Percentiles rank a stretch among this genome's conserved stretches.
Evolutionary conservation across 2,113 vertebrate species (phyloP).

Genomic region (Morone chrysops): DNA sequence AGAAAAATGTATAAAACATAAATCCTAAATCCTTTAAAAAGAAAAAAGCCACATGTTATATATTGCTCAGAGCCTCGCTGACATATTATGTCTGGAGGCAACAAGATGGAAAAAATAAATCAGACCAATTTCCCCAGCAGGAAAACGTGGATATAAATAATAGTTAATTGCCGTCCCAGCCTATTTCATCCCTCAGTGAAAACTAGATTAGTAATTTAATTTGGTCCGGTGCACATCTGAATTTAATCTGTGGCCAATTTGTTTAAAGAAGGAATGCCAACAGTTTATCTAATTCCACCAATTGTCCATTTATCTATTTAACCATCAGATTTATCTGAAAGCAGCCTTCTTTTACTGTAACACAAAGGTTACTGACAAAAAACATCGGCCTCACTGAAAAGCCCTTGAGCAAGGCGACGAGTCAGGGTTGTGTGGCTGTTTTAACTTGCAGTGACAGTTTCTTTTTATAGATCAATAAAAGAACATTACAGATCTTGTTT

Average conservation of each 20-base stretch:
- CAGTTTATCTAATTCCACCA: neutral
- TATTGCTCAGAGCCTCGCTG: slow-evolving; percentile 13
- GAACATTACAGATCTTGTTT: neutral
- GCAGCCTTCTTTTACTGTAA: neutral
- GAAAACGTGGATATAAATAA: slow-evolving; percentile 37
- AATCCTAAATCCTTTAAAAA: neutral
- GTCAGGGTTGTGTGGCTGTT: neutral
- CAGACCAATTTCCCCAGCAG: slow-evolving; percentile 31
- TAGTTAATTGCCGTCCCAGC: neutral
- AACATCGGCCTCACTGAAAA: neutral
- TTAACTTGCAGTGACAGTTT: neutral
- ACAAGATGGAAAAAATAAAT: slow-evolving; percentile 20
- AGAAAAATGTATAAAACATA: neutral
- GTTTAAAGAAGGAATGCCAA: neutral
- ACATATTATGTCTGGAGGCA: slow-evolving; percentile 26
- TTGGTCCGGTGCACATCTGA: neutral
- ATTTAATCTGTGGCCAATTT: slow-evolving; percentile 32
- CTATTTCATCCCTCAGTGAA: slow-evolving; percentile 27
- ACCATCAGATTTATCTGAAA: neutral
- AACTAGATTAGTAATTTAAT: slow-evolving; percentile 14
- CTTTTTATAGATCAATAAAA: neutral
- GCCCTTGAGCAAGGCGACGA: neutral
- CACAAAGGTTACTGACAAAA: neutral
- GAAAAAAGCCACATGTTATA: neutral
- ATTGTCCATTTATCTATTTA: neutral